These are phyloP conservation scores for Oreochromis mossambicus DNA, from an alignment of 2,797 vertebrate genomes.

Conservation along the genomic window DNA sequence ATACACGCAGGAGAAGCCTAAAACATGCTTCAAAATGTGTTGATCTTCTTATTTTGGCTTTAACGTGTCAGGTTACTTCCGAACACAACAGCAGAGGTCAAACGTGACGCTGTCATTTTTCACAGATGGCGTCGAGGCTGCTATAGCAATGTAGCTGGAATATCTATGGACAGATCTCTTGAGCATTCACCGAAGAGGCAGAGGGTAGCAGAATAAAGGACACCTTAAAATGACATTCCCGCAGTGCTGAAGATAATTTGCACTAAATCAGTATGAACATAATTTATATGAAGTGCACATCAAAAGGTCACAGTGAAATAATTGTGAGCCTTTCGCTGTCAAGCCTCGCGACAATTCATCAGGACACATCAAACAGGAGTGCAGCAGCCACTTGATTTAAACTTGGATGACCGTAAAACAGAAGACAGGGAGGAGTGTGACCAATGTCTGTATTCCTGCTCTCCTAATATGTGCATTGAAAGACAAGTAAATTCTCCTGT, in stretches of 20 bases:
- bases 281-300: conserved; percentile 36
- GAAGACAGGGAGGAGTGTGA: conserved; percentile 18
- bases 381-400: conserved; percentile 12
- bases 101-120: conserved; percentile 44
- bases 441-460: background rate
- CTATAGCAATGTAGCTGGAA: conserved; percentile 16
- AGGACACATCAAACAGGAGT: background rate
- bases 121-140: conserved; percentile 46
- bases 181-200: background rate
- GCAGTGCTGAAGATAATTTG: conserved; percentile 22
- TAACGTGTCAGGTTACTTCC: background rate
- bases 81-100: conserved; percentile 28
- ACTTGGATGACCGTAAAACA: conserved; percentile 22
- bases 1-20: background rate
- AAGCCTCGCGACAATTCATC: conserved; percentile 4
- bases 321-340: conserved; percentile 11
- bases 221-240: conserved; percentile 39
- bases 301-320: conserved; percentile 50
- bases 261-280: conserved; percentile 33
- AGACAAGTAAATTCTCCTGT: background rate
- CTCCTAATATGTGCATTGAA: background rate
- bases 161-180: conserved; percentile 47
- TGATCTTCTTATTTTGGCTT: background rate
- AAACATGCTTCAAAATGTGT: background rate
- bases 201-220: background rate